A percentile compares a stretch with the other conserved stretches of the same genome.
Evolutionary conservation across 2,113 vertebrate species (phyloP).

Genomic region (Agapornis roseicollis): DNA sequence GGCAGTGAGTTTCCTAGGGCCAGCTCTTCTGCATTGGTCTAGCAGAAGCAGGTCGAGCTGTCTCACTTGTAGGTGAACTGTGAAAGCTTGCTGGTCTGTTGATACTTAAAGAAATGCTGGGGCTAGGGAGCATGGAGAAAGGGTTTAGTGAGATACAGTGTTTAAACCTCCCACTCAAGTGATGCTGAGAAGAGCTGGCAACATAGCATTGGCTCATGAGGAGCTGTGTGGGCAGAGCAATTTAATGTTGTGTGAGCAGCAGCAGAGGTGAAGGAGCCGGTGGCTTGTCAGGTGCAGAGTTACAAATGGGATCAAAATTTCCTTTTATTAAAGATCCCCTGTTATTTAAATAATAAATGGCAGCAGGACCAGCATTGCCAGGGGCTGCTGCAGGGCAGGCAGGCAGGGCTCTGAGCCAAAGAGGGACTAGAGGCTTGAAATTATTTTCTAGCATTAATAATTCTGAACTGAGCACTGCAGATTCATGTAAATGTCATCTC

Average conservation of each 20-base stretch:
- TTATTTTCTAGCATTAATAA: constrained; percentile 21
- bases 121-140: background rate
- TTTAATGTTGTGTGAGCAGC: background rate
- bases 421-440: background rate
- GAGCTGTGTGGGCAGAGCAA: constrained; percentile 10
- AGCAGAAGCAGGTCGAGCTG: background rate
- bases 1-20: background rate
- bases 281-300: background rate
- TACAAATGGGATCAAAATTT: background rate
- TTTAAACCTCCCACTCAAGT: constrained; percentile 45
- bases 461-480: background rate
- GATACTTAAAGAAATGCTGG: background rate
- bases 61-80: background rate
- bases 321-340: background rate
- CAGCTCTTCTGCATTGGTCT: background rate
- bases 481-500: background rate
- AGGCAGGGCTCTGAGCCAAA: background rate
- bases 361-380: background rate
- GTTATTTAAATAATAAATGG: background rate
- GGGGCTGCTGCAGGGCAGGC: background rate
- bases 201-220: constrained; percentile 15
- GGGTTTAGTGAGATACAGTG: background rate
- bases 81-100: background rate
- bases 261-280: background rate
- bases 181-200: constrained; percentile 45